Evolutionary conservation across 2,888 invertebrate species (phyloP), one percentile per base, ranked within the genome.

Genomic region (Lycaena phlaeas): DNA sequence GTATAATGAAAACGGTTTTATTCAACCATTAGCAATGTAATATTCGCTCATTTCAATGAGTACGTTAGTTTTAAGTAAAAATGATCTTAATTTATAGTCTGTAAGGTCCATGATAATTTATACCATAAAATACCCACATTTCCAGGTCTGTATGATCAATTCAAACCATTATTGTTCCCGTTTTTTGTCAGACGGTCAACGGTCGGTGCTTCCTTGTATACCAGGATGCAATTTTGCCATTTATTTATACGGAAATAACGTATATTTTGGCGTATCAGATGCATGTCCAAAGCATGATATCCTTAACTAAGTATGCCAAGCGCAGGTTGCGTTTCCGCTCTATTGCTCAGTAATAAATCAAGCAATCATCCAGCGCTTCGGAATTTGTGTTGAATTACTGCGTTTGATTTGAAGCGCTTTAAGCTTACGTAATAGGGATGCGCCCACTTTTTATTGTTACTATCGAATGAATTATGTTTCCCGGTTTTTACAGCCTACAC

Each of bases 281-380:
- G 25, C 14, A 22, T 39, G 30, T 15, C 17, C 12, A 29, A 25
- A 39, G 39, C 29, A 39, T 42, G 42, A 44, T 42, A 43, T 42
- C 44, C 41, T 43, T 43, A 41, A 41, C 29, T 37, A 29, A 27
- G 47, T 53, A 62, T 63, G 61, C 48, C 49, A 27, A 42, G 47
- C 56, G 61, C 66, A 64, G 64, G 64, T 62, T 62, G 58, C 53
- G 52, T 59, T 65, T 67, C 67, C 67, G 67, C 59, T 60, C 55
- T 43, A 50, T 55, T 60, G 50, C 56, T 44, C 52, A 56, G 52
- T 27, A 27, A 40, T 26, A 29, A 15, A 41, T 29, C 22, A 25
- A 44, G 42, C 44, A 18, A 41, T 38, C 36, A 18, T 36, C 29
- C 28, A 39, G 22, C 27, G 41, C 39, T 47, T 42, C 39, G 22